phyloP scores from a whole-genome alignment of 2,113 vertebrate species.

The Myrmophylax atrothorax region DNA sequence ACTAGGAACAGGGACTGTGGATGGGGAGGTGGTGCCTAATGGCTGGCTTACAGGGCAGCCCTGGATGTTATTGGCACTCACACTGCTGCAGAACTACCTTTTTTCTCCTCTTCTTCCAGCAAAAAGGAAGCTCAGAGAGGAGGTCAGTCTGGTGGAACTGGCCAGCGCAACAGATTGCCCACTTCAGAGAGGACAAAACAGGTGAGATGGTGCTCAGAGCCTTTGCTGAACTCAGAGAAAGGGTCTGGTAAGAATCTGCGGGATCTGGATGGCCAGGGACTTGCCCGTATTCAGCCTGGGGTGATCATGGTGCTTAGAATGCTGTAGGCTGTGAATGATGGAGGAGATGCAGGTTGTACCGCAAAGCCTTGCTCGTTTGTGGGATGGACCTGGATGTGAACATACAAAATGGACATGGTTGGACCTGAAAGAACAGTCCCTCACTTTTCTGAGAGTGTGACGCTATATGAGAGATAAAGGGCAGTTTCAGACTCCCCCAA shows the following conservation, averaged over 20 bases:
- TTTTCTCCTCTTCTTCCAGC: constrained; percentile 24
- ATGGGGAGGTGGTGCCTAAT: background rate
- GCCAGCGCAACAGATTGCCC: background rate
- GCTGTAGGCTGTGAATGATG: background rate
- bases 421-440: background rate
- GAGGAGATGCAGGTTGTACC: background rate
- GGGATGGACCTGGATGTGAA: background rate
- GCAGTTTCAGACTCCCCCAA: background rate
- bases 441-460: background rate
- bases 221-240: background rate
- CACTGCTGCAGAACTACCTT: background rate
- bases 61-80: background rate
- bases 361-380: background rate
- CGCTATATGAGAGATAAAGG: background rate
- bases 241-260: background rate
- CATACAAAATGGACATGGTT: background rate
- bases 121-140: constrained; percentile 65
- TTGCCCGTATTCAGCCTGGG: background rate
- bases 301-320: background rate
- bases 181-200: background rate
- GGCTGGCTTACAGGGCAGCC: background rate
- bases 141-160: background rate
- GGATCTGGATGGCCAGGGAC: background rate
- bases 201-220: background rate
- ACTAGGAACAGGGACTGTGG: background rate